Evolutionary conservation across 2,113 vertebrate genomes (phyloP), one percentile per base, ranked within the genome.

Genomic region (Ailuropoda melanoleuca): DNA sequence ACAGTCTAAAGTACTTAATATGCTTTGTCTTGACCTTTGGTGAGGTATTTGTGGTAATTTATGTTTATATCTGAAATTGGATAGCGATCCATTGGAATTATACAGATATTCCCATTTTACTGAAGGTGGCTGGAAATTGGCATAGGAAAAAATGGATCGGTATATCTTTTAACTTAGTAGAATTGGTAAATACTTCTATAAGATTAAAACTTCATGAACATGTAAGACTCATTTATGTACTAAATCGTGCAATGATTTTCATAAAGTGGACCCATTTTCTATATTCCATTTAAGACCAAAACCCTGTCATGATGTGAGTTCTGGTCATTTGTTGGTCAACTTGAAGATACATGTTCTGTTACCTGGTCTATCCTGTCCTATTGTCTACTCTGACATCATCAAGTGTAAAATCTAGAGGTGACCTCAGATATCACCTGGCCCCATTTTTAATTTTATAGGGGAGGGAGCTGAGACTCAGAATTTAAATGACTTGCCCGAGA

Each of bases 201-300:
- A 78, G 50, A 62, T 23, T 39, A 75, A 80, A 64, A 58, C 19
- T 82, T 93, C 66, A 77, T 39, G 10, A 90, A 83, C 72, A 78
- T 15, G 6, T 3, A 77, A 77, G 26, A 84, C 58, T 88, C 14
- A 55, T 55, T 90, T 86, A 29, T 8, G 26, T 83, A 66, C 23
- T 82, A 89, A 96, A n/a, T 74, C 21, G 58, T 84, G 60, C 14
- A 66, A 53, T 90, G 50, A 43, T 92, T 97, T 97, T 91, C 23
- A 78, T 46, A 78, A 91, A 77, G 11, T 78, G 43, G 50, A 11
- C 21, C 43, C 14, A 77, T 64, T 80, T 66, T 77, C 64, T 48
- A 29, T 13, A 82, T 72, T 77, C 24, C 29, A 53, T 75, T 82
- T 46, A 53, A 81, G 46, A 81, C 43, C 90, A 13, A 80, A 46